Evolutionary conservation across 2,797 vertebrate genomes (phyloP).

Genomic region (Pseudomugil tenellus): DNA sequence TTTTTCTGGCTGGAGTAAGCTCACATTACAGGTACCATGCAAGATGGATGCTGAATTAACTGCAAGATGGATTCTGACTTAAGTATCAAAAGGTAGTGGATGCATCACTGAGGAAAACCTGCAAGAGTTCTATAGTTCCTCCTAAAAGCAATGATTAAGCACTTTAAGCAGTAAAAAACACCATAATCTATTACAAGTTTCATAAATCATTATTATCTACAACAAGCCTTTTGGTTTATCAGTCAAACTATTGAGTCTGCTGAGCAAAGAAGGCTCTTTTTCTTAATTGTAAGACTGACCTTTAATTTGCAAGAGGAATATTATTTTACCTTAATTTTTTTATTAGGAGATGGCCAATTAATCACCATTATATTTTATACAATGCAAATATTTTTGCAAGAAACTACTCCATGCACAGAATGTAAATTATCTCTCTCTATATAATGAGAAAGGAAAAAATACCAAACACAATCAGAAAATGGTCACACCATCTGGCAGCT

Average conservation of each 20-base stretch:
- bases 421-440: slow-evolving; percentile 34
- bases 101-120: neutral
- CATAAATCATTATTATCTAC: neutral
- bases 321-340: neutral
- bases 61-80: neutral
- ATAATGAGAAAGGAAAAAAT: neutral
- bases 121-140: neutral
- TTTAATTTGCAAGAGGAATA: neutral
- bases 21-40: neutral
- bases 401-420: slow-evolving; percentile 19
- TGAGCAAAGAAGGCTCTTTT: neutral
- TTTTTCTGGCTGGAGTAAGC: neutral
- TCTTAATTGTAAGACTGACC: neutral
- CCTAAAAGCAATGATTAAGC: neutral
- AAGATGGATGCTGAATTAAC: neutral
- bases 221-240: neutral
- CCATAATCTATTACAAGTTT: neutral
- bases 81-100: neutral
- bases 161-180: neutral
- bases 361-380: slow-evolving; percentile 11
- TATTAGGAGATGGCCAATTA: slow-evolving; percentile 5
- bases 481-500: slow-evolving; percentile 17
- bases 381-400: slow-evolving; percentile 33
- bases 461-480: slow-evolving; percentile 1
- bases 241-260: neutral